These are phyloP conservation scores for Lepilemur septentrionalis DNA, from an alignment of 2,797 vertebrate genomes.

Conservation along the genomic window DNA sequence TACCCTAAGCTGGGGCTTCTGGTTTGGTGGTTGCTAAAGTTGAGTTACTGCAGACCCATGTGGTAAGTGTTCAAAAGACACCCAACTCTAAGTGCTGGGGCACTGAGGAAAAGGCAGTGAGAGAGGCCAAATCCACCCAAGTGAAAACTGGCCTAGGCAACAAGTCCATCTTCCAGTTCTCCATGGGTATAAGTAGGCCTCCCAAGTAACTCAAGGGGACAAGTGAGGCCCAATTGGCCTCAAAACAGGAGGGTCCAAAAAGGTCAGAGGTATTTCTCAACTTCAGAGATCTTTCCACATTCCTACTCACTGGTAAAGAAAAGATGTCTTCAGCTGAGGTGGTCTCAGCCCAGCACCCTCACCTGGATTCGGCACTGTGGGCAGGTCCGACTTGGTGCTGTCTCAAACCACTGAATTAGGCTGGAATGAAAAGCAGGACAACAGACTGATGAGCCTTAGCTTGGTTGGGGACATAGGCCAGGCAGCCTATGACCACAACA, in stretches of 20 bases:
- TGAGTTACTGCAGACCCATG: slow-evolving; percentile 77
- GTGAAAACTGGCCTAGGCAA: background rate
- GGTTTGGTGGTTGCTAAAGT: slow-evolving; percentile 81
- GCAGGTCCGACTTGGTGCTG: slow-evolving; percentile 93
- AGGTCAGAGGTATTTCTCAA: background rate
- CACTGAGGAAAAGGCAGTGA: slow-evolving; percentile 71
- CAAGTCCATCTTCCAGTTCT: background rate
- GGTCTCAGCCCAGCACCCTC: background rate
- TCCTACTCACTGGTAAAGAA: background rate
- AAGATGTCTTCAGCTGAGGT: background rate
- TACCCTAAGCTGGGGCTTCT: slow-evolving; percentile 73
- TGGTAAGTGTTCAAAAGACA: slow-evolving; percentile 78
- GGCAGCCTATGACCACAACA: background rate
- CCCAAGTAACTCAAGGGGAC: background rate
- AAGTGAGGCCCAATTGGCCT: background rate
- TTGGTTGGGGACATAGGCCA: background rate
- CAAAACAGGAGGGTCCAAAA: background rate
- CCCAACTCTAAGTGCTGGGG: slow-evolving; percentile 67
- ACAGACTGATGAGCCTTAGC: background rate
- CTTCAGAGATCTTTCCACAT: slow-evolving; percentile 12
- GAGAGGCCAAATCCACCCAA: slow-evolving; percentile 54
- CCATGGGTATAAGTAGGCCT: background rate
- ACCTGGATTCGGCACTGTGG: slow-evolving; percentile 97
- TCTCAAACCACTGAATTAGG: slow-evolving; percentile 95
- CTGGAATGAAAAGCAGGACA: slow-evolving; percentile 81